Conservation (phyloP, 2,797 vertebrate species). For the Syndactyla subalaris region DNA sequence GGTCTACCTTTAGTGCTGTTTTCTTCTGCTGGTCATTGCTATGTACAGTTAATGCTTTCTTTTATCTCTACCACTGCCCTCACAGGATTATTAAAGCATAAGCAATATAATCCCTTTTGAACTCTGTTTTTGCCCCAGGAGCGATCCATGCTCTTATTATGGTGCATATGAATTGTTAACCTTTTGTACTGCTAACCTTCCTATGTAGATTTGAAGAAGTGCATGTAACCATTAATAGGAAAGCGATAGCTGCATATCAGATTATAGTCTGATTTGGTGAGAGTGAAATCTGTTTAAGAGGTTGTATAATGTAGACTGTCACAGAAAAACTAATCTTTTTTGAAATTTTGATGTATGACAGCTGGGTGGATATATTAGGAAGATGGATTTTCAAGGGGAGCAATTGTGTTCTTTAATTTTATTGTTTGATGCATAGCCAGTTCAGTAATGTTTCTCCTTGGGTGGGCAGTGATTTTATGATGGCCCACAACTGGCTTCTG, state of each 20-base stretch:
- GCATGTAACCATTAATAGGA: not conserved
- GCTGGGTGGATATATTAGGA: not conserved
- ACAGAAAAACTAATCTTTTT: not conserved
- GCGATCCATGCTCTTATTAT: not conserved
- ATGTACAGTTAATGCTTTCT: not conserved
- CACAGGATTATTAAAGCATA: not conserved
- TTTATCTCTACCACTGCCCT: not conserved
- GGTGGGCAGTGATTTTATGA: constrained; percentile 10
- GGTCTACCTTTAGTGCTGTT: not conserved
- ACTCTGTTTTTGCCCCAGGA: not conserved
- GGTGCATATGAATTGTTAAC: not conserved
- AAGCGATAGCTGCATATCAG: not conserved
- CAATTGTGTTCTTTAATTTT: not conserved
- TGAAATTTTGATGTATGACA: not conserved
- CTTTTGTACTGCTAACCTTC: not conserved
- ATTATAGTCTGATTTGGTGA: not conserved
- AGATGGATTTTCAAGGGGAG: not conserved
- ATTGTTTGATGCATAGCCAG: not conserved
- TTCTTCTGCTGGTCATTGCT: not conserved
- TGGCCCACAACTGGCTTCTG: not conserved
- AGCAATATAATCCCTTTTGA: not conserved
- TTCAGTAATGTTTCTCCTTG: not conserved
- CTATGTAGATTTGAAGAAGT: not conserved
- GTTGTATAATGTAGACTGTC: not conserved
- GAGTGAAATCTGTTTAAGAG: not conserved